Base-by-base conservation (phyloP, 1,140 invertebrate species). In the Drosophila auraria region DNA sequence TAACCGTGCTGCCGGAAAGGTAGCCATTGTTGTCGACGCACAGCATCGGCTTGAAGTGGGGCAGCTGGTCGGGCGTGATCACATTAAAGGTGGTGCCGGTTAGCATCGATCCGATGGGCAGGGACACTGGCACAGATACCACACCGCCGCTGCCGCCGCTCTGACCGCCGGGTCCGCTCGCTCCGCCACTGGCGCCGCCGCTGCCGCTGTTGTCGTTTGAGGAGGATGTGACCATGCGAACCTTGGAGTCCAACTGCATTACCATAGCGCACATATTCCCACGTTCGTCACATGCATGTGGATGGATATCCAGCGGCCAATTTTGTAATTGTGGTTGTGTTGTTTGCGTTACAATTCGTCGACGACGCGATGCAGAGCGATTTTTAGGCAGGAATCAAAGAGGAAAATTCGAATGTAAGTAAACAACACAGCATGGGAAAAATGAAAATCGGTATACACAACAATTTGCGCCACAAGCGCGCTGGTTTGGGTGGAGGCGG, bases 1-100 rank as follows among this genome's bases (percentile, higher is more conserved):
- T 92, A 61, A 95, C 92, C 7, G 95, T 94, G 84, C 96, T 95
- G 20, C 94, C 93, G 69, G 96, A 96, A 74, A 97, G 95, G 78
- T 97, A 97, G 40, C 96, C 96, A 91, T 96, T 96, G 82, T 96
- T 96, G 82, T 97, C 97, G 54, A 97, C 96, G 91, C 96, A 97
- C 86, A 97, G 92, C 94, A 97, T 96, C 80, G 96, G 96, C 86
- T 97, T 93, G 80, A 97, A 97, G 80, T 97, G 96, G 91, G 96
- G 96, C 77, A 97, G 93, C 87, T 97, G 96, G 78, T 97, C 97
- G 9, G 96, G 95, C 12, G 96, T 96, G 92, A 97, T 97, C 83
- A 97, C 96, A 94, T 97, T 97, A 93, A 97, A 97, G 33, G 96
- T 96, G 47, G 96, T 96, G 23, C 96, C 95, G 45, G 96, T 95